Evolutionary conservation across 23 tunicate genomes (phyloP).

Genomic region (Corella eumyota): DNA sequence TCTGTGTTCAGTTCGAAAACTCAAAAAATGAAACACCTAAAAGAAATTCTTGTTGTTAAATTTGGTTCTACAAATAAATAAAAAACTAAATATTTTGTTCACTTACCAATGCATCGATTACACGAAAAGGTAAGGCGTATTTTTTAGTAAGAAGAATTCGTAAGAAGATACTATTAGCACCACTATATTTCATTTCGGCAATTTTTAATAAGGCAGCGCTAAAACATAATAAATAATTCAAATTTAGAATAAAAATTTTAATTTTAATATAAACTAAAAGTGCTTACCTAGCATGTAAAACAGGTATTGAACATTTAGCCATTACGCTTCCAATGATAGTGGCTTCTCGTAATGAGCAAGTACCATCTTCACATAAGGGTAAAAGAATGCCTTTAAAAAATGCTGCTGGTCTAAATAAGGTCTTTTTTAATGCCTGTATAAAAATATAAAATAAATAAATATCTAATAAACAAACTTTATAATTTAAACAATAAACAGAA

Average conservation of each 20-base stretch:
- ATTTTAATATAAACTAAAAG: not conserved
- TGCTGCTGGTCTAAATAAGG: constrained; percentile 79
- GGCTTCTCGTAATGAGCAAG: constrained; percentile 94
- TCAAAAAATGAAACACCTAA: constrained; percentile 68
- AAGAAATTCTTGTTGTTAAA: not conserved
- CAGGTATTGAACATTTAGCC: constrained; percentile 72
- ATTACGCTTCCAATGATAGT: constrained; percentile 76
- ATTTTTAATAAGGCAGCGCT: constrained; percentile 83
- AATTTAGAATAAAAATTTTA: not conserved
- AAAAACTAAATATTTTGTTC: not conserved
- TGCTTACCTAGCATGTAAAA: constrained; percentile 45
- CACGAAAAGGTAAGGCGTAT: constrained; percentile 88
- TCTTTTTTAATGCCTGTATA: constrained; percentile 80
- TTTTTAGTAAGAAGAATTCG: constrained; percentile 63
- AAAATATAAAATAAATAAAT: not conserved
- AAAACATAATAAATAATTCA: constrained; percentile 2
- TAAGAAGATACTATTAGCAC: constrained; percentile 74
- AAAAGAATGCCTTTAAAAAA: constrained; percentile 83
- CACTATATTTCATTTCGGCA: constrained; percentile 89
- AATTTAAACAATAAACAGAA: not conserved
- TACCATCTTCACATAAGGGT: constrained; percentile 84
- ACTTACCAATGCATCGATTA: constrained; percentile 84
- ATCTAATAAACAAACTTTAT: not conserved
- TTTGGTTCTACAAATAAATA: not conserved
- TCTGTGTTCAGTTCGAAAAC: constrained; percentile 55